Evolutionary conservation across 2,888 invertebrate genomes (phyloP), one percentile per base, ranked within the genome.

Genomic region (Lepidonotus clava): DNA sequence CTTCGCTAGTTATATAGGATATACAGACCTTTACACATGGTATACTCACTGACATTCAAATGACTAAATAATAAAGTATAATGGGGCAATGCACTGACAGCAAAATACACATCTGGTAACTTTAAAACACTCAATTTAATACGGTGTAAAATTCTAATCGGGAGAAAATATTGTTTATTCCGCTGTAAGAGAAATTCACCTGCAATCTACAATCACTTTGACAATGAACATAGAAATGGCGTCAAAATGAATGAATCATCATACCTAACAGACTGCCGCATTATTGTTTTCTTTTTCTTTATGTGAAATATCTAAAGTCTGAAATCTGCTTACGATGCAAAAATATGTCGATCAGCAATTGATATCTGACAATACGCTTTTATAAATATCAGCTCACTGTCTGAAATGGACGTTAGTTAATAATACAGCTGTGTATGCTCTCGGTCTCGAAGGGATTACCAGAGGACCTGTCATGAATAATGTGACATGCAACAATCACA

Each of bases 401-500:
- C n/a, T 5, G 21, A 32, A 38, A 71, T 71, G 71, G 71, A 71
- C 71, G 71, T 71, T 71, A 38, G 71, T 71, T 66, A 11, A 24
- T 14, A 71, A 38, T 11, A 11, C 8, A 46, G 46, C 71, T 38
- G 71, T 38, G 71, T 38, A 71, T 34, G 71, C 71, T 34, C 14
- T 71, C 18, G 18, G 34, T 38, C 61, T 61, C 61, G 28, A 61
- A 61, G 24, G 28, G 28, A 61, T 24, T 28, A 61, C 61, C 24
- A 61, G 61, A 28, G 61, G 61, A 38, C 18, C 71, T n/a, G 71
- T 71, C 36, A 34, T 71, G 24, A 38, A 38, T 36, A 38, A 38
- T 71, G 34, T 34, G 71, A 18, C 38, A 71, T 71, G 71, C 71
- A 71, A 38, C 71, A n/a, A 71, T 71, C 71, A 71, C 71, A 71